Base-by-base conservation (phyloP, 2,797 vertebrate genomes). In the Gymnothorax reevesii region DNA sequence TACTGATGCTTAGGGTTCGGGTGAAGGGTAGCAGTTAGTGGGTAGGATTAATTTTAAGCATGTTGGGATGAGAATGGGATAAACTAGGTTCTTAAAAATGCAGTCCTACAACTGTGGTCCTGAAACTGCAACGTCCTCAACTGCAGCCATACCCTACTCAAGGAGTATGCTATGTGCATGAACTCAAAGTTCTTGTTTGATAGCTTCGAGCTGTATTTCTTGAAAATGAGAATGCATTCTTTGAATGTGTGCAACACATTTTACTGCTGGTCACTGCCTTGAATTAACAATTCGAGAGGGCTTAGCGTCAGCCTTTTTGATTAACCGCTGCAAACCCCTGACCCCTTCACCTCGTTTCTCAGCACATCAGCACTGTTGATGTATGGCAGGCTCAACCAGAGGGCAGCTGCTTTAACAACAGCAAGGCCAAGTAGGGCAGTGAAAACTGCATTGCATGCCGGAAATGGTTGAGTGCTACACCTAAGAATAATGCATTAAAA, bases 361-460 rank as follows among this genome's bases (percentile, higher is more conserved):
- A 42, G 52, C 83, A 27, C 69, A 60, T 84, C 27, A 17, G 57
- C 60, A 17, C 82, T 55, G 55, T 55, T 52, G 25, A 84, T 77
- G 33, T 54, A 79, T 42, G 77, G 52, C 15, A 60, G 86, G 13
- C 59, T 84, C 71, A 20, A 57, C 55, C 73, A 84, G 57, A 20
- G 17, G 17, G 42, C 17, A 80, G 86, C 25, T 62, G 49, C 85
- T 17, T 57, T 54, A 75, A 88, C 90, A 89, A 90, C 88, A 90
- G 89, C 89, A 84, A 85, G 54, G 1, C 79, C 80, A 88, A 13
- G 1, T 86, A n/a, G 86, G 57, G 15, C 87, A 73, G 83, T 83
- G 80, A 85, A 69, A 77, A 87, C 64, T 83, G 86, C 88, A 91
- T 80, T 85, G 88, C 89, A 88, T 15, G 2, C 87, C 88, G 88